Percentiles rank a stretch among this genome's conserved stretches.
Conservation (phyloP, 2,888 invertebrate species). For the Limnephilus marmoratus region DNA sequence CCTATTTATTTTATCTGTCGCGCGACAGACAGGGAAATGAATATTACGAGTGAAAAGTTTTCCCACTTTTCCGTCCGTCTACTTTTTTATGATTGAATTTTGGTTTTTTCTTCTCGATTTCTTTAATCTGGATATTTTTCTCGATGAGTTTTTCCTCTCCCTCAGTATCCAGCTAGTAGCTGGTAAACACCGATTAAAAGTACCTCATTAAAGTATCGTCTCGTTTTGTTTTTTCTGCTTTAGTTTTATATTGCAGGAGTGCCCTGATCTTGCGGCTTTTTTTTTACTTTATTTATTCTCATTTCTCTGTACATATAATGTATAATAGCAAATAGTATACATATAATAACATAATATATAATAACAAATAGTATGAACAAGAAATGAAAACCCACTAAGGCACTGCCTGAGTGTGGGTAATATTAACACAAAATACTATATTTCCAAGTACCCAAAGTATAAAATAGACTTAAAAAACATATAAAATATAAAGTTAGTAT, state of each 20-base stretch:
- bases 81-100: constrained; percentile 7
- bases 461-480: too few species aligned
- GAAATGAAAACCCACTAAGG: too few species aligned
- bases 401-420: too few species aligned
- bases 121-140: background rate
- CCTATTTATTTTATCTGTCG: background rate
- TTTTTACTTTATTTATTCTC: too few species aligned
- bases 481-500: too few species aligned
- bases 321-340: too few species aligned
- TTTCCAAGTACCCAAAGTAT: too few species aligned
- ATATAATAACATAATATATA: too few species aligned
- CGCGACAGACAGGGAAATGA: constrained; percentile 20
- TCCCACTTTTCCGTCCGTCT: background rate
- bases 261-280: background rate
- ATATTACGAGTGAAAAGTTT: constrained; percentile 24
- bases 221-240: background rate
- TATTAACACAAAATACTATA: too few species aligned
- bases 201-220: background rate
- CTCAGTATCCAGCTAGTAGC: background rate
- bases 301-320: too few species aligned
- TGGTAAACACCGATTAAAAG: background rate
- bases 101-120: background rate
- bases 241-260: background rate
- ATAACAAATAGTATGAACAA: too few species aligned
- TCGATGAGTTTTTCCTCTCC: background rate